phyloP scores from a whole-genome alignment of 2,797 vertebrate species.

The Argentina silus region DNA sequence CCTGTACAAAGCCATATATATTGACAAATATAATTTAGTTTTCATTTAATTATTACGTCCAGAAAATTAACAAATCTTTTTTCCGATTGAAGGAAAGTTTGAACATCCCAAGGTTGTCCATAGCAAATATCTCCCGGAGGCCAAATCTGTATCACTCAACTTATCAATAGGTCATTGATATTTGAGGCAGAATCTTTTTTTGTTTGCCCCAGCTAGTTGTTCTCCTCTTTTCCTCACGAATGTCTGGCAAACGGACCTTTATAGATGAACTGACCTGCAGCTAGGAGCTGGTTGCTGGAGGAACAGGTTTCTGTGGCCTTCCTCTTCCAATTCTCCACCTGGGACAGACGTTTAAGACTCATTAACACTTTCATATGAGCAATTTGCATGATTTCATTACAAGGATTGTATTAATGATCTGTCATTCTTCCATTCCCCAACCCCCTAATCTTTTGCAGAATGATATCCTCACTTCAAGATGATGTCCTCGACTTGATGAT shows the following conservation, averaged over 20 bases:
- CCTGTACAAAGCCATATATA: slow-evolving; percentile 19
- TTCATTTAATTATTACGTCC: neutral
- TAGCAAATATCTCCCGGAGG: slow-evolving; percentile 16
- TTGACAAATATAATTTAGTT: slow-evolving; percentile 8
- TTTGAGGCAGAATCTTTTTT: slow-evolving; percentile 69
- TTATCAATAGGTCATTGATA: slow-evolving; percentile 6
- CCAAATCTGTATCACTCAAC: slow-evolving; percentile 15
- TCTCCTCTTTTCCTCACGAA: slow-evolving; percentile 22
- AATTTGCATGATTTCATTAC: neutral
- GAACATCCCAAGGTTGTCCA: neutral
- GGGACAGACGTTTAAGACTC: slow-evolving; percentile 6
- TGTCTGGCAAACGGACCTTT: slow-evolving; percentile 14
- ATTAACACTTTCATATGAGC: too few relatives aligned
- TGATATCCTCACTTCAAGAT: neutral
- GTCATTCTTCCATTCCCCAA: neutral
- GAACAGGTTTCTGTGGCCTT: slow-evolving; percentile 86
- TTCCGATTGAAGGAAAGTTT: neutral
- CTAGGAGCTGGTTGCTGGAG: slow-evolving; percentile 84
- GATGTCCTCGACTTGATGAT: neutral
- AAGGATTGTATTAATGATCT: slow-evolving; percentile 5
- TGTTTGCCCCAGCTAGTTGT: slow-evolving; percentile 78
- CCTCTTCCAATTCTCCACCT: slow-evolving; percentile 87
- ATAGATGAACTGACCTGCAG: slow-evolving; percentile 80
- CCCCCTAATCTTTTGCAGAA: neutral
- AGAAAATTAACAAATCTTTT: neutral